Base-by-base conservation (phyloP, 2,888 invertebrate species). In the Notodonta ziczac region DNA sequence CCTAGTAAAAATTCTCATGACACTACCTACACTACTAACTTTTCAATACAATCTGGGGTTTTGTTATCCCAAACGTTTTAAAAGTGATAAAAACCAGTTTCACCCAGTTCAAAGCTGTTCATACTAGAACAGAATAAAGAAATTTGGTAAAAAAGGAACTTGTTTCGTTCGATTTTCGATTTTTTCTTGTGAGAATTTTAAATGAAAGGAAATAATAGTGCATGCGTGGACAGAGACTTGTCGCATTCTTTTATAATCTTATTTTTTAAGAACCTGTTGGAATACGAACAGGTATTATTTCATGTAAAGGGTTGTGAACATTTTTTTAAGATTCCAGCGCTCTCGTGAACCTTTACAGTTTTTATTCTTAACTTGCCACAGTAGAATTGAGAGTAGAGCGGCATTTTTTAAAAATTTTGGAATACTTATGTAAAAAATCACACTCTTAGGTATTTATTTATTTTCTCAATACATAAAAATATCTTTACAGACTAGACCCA, bases 1-100 rank as follows among this genome's bases (percentile, higher is more conserved):
- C 24, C 24, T 24, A 24, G 24, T 39, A n/a, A 42, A 57, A 40
- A 64, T 78, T 80, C 81, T 68, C 81, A 78, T 73, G 76, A 73
- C 74, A 76, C 68, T 66, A 66, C 63, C 63, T 65, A 66, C 67
- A n/a, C n/a, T 24, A 24, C 24, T 24, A 24, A 24, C 71, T 69
- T 70, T 58, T 65, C 7, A 57, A 66, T 60, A 70, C 66, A 67
- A 75, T 65, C 14, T 50, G 14, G 13, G 13, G 73, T 70, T 73
- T 62, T 68, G 69, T 73, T 74, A 72, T 73, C 68, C 53, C 13
- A 10, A 66, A 72, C 62, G 72, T 70, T 69, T 66, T 58, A 66
- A 66, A 69, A 63, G 52, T 57, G 60, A 59, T 70, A 73, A 70
- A 70, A 73, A 75, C 73, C 65, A 77, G 77, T 77, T 72, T 74